Percentiles rank a stretch among this genome's conserved stretches.
These are phyloP conservation scores for Halichoeres trimaculatus DNA, from an alignment of 2,113 vertebrate genomes.

Conservation along the genomic window DNA sequence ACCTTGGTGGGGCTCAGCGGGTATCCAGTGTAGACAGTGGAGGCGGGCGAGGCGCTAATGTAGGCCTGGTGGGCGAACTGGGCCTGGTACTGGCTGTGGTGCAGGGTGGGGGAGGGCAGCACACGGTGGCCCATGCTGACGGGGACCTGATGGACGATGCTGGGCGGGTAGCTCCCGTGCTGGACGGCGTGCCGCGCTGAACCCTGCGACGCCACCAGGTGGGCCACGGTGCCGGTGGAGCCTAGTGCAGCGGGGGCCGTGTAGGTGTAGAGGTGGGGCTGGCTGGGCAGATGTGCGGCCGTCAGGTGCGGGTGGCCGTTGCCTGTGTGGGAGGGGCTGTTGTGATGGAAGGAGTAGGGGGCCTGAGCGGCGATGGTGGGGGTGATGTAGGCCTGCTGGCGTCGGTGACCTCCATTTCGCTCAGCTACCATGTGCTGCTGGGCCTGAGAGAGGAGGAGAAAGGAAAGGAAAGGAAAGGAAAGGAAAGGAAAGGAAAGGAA, in stretches of 20 bases:
- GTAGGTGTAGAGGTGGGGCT: constrained; percentile 97
- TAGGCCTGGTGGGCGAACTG: constrained; percentile 99
- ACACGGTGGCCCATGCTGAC: constrained; percentile 96
- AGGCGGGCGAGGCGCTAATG: constrained; percentile 97
- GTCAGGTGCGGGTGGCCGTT: constrained; percentile 94
- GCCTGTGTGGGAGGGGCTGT: constrained; percentile 91
- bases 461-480: too few relatives aligned
- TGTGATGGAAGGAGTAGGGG: constrained; percentile 95
- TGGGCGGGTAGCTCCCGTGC: constrained; percentile 91
- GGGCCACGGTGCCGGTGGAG: constrained; percentile 93
- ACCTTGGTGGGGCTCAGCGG: constrained; percentile 99
- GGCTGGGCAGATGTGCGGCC: constrained; percentile 91
- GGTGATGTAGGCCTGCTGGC: constrained; percentile 97
- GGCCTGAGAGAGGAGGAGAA: constrained; percentile 78
- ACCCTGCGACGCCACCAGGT: constrained; percentile 95
- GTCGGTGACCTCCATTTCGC: constrained; percentile 89
- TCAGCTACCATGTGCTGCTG: constrained; percentile 94
- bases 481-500: too few relatives aligned
- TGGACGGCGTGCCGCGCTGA: constrained; percentile 91
- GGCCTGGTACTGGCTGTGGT: constrained; percentile 96
- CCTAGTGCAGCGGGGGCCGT: constrained; percentile 91
- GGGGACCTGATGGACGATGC: constrained; percentile 96
- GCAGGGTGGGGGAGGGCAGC: constrained; percentile 94
- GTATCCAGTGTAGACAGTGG: constrained; percentile 99
- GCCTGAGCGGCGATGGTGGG: constrained; percentile 95